Base-by-base conservation (phyloP, 2,113 vertebrate genomes). In the Centropus unirufus region DNA sequence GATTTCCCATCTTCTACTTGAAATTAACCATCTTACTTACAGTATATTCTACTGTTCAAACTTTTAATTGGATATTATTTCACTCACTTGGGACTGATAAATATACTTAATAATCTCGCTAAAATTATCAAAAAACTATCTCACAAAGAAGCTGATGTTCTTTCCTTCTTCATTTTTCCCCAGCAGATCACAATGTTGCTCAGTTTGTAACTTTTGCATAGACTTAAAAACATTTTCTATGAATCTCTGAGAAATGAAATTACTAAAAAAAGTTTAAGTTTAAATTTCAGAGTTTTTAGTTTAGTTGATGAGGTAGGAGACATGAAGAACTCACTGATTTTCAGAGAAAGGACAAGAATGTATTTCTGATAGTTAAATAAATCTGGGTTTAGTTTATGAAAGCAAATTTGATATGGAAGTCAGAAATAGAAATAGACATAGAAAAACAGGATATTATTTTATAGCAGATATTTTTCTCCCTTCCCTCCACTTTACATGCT, bases 181-280 rank as follows among this genome's bases (percentile, higher is more conserved):
- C 20, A 58, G 19, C 15, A 32, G 34, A 63, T 42, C 24, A 63
- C 63, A 21, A 79, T 73, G 14, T 9, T 68, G 1, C 9, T 90
- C 94, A 42, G 8, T 75, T 86, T 82, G 24, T 75, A 54, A 59
- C 2, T 86, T 89, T 29, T 17, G 3, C 12, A 42, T 2, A 24
- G 2, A 8, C 4, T 62, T 22, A 42, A 55, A 82, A 70, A 14
- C 2, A 10, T 29, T 32, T 75, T 70, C 47, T 81, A 24, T 68
- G 23, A 61, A 94, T 78, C 17, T 79, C 14, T 76, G 44, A 73
- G 23, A 91, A 80, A 20, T 70, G 80, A 58, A 87, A 4, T 59
- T 67, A 44, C 67, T 68, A 90, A 80, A 39, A 94, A 84, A 88
- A 39, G n/a, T n/a, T n/a, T n/a, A 81, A 70, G 46, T 84, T 93